Evolutionary conservation across 2,797 vertebrate species (phyloP).

Genomic region (Spinibarbus caldwelli): DNA sequence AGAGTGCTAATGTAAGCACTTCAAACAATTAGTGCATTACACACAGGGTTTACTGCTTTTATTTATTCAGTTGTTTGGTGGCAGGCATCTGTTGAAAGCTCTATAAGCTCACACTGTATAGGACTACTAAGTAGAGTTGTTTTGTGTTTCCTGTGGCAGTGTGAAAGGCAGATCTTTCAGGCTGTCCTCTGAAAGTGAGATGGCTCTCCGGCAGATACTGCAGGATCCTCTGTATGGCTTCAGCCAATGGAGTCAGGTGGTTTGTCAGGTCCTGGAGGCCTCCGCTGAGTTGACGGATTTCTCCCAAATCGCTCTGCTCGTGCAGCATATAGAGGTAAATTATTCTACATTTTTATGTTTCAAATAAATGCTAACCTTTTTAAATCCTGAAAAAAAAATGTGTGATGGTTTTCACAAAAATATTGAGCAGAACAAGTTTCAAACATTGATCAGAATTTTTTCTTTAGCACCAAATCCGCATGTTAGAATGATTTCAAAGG

Average conservation of each 20-base stretch:
- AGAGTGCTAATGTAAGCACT: slow-evolving; percentile 47
- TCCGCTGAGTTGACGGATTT: slow-evolving; percentile 80
- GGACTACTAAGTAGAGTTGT: not conserved
- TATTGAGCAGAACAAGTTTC: not conserved
- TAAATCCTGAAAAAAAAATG: not conserved
- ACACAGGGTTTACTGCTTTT: slow-evolving; percentile 25
- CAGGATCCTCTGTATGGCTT: slow-evolving; percentile 83
- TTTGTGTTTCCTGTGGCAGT: slow-evolving; percentile 74
- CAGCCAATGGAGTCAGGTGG: slow-evolving; percentile 81
- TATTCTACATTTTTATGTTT: too few species aligned
- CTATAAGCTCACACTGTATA: not conserved
- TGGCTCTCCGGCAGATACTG: slow-evolving; percentile 77
- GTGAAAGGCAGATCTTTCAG: slow-evolving; percentile 81
- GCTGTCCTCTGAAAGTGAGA: slow-evolving; percentile 78
- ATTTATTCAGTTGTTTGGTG: slow-evolving; percentile 33
- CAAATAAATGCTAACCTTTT: not conserved
- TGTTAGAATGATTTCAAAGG: not conserved
- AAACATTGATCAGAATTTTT: too few species aligned
- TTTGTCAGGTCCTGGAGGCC: slow-evolving; percentile 80
- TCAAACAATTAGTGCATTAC: slow-evolving; percentile 40
- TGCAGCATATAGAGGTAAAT: slow-evolving; percentile 87
- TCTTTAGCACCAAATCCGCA: too few species aligned
- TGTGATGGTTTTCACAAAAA: not conserved
- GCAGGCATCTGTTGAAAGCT: slow-evolving; percentile 5
- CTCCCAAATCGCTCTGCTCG: slow-evolving; percentile 77